Evolutionary conservation across 2,797 vertebrate genomes (phyloP).

Genomic region (Otolemur crassicaudatus): DNA sequence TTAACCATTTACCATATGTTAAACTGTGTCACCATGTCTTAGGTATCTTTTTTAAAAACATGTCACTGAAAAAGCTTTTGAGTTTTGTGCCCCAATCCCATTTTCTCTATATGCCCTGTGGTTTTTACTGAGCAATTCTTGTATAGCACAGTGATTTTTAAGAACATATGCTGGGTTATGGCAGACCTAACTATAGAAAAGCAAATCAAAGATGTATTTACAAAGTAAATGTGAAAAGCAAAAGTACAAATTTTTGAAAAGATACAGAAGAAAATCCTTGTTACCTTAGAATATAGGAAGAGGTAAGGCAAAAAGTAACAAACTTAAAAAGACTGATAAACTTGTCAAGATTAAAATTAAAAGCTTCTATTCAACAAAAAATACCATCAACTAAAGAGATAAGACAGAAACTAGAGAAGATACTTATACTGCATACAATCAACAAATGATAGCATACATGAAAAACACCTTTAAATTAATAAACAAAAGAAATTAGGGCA

Average conservation of each 20-base stretch:
- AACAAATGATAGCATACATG: slow-evolving; percentile 4
- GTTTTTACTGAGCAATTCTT: slow-evolving; percentile 24
- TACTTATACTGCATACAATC: not conserved
- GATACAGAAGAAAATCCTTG: not conserved
- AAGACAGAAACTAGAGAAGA: not conserved
- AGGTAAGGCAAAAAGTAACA: slow-evolving; percentile 27
- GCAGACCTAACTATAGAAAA: not conserved
- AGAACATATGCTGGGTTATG: not conserved
- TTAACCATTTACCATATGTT: slow-evolving; percentile 37
- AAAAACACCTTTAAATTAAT: not conserved
- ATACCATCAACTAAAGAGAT: not conserved
- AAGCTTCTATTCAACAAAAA: slow-evolving; percentile 24
- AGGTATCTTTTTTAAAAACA: not conserved
- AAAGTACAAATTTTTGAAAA: not conserved
- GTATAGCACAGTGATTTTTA: not conserved
- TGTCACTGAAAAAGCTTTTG: not conserved
- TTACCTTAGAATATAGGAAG: not conserved
- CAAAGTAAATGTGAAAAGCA: slow-evolving; percentile 49
- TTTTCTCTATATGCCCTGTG: not conserved
- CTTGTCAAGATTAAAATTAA: not conserved
- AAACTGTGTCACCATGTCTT: slow-evolving; percentile 1
- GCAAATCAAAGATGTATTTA: not conserved
- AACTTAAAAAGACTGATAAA: not conserved
- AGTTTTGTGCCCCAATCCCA: not conserved
- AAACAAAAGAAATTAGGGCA: not conserved